Evolutionary conservation across 2,888 invertebrate species (phyloP).

Genomic region (Trissolcus brochymenae): DNA sequence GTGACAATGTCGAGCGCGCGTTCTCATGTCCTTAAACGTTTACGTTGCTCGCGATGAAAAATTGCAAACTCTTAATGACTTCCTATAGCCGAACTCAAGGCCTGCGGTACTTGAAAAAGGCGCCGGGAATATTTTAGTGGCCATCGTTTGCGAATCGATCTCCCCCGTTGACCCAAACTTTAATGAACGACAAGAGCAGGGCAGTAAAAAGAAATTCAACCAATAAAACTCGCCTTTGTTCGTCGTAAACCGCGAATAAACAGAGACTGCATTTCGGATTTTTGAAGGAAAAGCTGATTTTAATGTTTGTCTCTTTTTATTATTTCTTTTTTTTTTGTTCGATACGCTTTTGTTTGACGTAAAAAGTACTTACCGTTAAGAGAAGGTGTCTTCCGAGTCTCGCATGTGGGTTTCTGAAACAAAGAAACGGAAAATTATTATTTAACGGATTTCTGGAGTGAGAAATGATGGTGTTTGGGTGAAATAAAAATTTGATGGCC

Average conservation of each 20-base stretch:
- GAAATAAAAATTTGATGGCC: conserved; percentile 15
- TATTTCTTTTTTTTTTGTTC: no score
- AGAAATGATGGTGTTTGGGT: neutral
- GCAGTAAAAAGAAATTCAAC: neutral
- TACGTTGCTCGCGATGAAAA: conserved; percentile 13
- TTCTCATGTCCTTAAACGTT: conserved; percentile 37
- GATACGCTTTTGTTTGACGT: no score
- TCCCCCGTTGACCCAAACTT: conserved; percentile 13
- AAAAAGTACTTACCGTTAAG: no score
- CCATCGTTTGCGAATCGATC: conserved; percentile 22
- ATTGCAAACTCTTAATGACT: conserved; percentile 16
- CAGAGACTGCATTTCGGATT: no score
- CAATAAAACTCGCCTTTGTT: conserved; percentile 6
- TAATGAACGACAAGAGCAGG: neutral
- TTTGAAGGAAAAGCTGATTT: no score
- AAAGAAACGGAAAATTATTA: conserved; percentile 2
- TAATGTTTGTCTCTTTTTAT: neutral
- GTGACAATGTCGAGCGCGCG: conserved; percentile 10
- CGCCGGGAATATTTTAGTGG: conserved; percentile 26
- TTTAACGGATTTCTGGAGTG: neutral
- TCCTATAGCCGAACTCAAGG: conserved; percentile 23
- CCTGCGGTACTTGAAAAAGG: conserved; percentile 15
- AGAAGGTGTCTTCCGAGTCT: no score
- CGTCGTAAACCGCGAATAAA: neutral
- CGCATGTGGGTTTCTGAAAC: conserved; percentile 3